Base-by-base conservation (phyloP, 2,113 vertebrate genomes). In the Myrmophylax atrothorax region DNA sequence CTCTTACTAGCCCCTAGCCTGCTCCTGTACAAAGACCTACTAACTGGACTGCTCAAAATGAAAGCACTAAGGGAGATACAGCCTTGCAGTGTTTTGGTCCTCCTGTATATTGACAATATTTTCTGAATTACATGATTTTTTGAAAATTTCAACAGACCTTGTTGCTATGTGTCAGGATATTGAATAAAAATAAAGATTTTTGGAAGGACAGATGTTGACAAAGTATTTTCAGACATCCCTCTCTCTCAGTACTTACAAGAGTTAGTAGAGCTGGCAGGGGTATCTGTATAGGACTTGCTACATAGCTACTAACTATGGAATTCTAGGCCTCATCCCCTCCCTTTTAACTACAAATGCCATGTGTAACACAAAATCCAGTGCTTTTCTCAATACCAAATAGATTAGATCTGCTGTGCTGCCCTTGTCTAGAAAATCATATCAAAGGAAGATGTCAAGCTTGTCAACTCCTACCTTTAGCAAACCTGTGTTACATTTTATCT, bases 371-470 rank as follows among this genome's bases (percentile, higher is more conserved):
- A 78, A 84, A 68, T n/a, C 35, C 56, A 18, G 14, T 25, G 52
- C 29, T 93, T 81, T 79, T 75, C 44, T 91, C 82, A 75, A 3
- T 37, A 56, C 7, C 70, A 88, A 33, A 49, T 37, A 83, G 17
- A 69, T 91, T 18, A 76, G 16, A 84, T 84, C 60, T 89, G 56
- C 16, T 33, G 29, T 37, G 28, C 37, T 37, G 59, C 17, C 26
- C 69, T 55, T 89, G 91, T 87, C 86, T 87, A 49, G 91, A 63
- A 93, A 90, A 72, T 52, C 3, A 2, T 64, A 92, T 94, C 96
- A 94, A 96, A 96, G 95, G 29, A 74, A 17, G 47, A 29, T 90
- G 96, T 95, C 95, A 81, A 59, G 68, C 81, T 92, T 93, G 93
- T 96, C 93, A 96, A 6, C 60, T 77, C 24, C 68, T 84, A 52